A percentile compares a stretch with the other conserved stretches of the same genome.
These are phyloP conservation scores for Mythimna pallens DNA, from an alignment of 2,888 invertebrate genomes.

Conservation along the genomic window DNA sequence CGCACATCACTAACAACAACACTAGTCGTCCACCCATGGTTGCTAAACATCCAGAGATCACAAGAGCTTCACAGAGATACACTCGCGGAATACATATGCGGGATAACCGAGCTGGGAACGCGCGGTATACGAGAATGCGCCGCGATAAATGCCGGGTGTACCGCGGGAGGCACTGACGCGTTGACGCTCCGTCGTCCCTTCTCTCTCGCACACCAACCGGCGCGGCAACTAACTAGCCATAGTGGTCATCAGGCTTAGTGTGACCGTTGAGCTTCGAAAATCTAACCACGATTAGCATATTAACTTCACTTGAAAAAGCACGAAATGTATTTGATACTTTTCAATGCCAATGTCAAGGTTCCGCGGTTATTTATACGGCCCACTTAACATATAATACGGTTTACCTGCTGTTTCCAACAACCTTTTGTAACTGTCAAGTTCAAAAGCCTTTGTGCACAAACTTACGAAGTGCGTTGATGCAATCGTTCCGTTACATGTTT, in stretches of 20 bases:
- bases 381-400: constrained; percentile 29
- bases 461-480: constrained; percentile 40
- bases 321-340: constrained; percentile 35
- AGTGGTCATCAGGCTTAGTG: constrained; percentile 74
- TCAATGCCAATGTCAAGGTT: constrained; percentile 55
- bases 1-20: constrained; percentile 84
- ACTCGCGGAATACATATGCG: constrained; percentile 82
- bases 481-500: constrained; percentile 37
- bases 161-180: constrained; percentile 78
- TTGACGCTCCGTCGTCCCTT: constrained; percentile 75
- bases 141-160: constrained; percentile 82
- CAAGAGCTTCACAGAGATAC: constrained; percentile 75
- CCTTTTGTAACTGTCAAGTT: constrained; percentile 46
- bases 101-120: constrained; percentile 67
- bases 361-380: constrained; percentile 24
- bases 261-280: constrained; percentile 81
- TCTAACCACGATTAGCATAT: constrained; percentile 52
- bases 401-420: constrained; percentile 43
- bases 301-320: constrained; percentile 44
- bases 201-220: constrained; percentile 78
- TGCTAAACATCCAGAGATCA: constrained; percentile 76
- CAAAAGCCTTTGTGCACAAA: constrained; percentile 36
- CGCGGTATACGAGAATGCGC: constrained; percentile 76
- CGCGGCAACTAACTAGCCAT: constrained; percentile 69
- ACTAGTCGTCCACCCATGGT: constrained; percentile 83